Base-by-base conservation (phyloP, 2,888 invertebrate species). In the Sarcophaga subvicina region DNA sequence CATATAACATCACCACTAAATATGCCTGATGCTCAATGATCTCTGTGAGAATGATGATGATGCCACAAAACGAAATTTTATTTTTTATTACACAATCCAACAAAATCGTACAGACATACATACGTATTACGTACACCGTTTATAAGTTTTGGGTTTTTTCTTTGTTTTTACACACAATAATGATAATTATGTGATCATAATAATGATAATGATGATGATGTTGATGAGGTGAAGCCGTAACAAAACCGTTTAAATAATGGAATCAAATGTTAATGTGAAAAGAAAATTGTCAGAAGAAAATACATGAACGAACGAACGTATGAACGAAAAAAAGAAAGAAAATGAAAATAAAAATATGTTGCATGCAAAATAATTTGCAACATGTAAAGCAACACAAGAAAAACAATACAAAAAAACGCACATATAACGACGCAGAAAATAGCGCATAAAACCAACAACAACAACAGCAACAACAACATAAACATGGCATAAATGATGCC, bases 281-380 rank as follows among this genome's bases (percentile, higher is more conserved):
- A 69, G 14, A 67, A 45, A 67, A 67, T 22, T 25, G 37, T 10
- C 37, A 70, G 45, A 75, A 64, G 59, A 49, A 63, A 69, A 20
- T 22, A 54, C 45, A 49, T 12, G 59, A 49, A 62, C 77, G 37
- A 37, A 67, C n/a, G 62, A 3, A 22, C 59, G 45, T 22, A 49
- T 12, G 59, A 49, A 62, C 77, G 37, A 37, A 67, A 3, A 22
- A 45, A 2, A 25, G 22, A 37, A 37, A 3, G 27, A 37, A 54
- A 82, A 69, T 14, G 25, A 49, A 59, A 80, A 20, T 25, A 8
- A 79, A 10, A 87, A 87, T 77, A 88, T 37, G 83, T 66, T 87
- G 84, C 79, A 84, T 71, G 80, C 90, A 91, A 90, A 91, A 91
- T 91, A 90, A 91, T 80, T 73, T 87, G 80, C 84, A 81, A 81